Base-by-base conservation (phyloP, 23 tunicate species). In the Aplidium turbinatum region DNA sequence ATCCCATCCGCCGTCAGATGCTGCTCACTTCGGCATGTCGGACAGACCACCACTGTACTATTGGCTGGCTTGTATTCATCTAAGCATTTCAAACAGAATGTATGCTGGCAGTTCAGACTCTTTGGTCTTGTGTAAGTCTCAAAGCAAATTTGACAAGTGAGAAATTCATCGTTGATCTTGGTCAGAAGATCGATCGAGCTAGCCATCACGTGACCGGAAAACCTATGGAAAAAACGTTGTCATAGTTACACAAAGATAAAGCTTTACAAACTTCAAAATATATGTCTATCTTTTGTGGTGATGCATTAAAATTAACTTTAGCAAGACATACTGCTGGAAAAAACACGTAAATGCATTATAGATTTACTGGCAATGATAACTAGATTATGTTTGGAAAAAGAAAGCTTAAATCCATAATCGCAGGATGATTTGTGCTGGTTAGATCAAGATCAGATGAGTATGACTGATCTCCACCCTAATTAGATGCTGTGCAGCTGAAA, bases 21-120 rank as follows among this genome's bases (percentile, higher is more conserved):
- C 58, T 91, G 97, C 32, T 60, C 85, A 58, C 91, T 71, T 33
- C 97, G 78, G 65, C 97, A 91, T 20, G 97, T 91, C 28, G 97
- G 97, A 48, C 97, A 91, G 22, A 68, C 82, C 61, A 91, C 78
- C 25, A 56, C 60, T 48, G 85, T 28, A 38, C 82, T 77, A 83
- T 91, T 91, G 58, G 97, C 86, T 51, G 97, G 72, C 35, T 73
- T 71, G 92, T 91, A 91, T 39, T 84, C 97, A 46, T 91, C 93
- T 57, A 91, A 69, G 45, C 97, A 91, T 47, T 91, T 91, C 83
- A 87, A 45, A 84, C 97, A 91, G 47, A 91, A 91, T n/a, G 97
- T 91, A 73, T 91, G 97, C 73, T 91, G 97, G 75, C 97, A 91
- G 74, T 85, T 91, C 38, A 91, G 75, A 57, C 97, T 91, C 63